Conservation (phyloP, 1,140 invertebrate genomes). For the Phenacoccus solenopsis region DNA sequence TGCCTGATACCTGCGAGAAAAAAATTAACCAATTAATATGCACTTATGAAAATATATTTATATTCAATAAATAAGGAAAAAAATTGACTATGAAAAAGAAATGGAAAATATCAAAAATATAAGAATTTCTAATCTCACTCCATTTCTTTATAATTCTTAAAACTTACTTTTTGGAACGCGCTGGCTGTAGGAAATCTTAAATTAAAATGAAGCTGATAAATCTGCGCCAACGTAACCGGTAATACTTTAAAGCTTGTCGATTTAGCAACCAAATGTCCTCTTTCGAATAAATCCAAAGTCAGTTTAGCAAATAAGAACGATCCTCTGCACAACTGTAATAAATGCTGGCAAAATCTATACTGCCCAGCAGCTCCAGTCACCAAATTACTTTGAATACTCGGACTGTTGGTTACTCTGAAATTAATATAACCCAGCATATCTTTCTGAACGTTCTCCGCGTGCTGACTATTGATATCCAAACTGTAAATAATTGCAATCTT, state of each 20-base stretch:
- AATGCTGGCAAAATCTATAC: slow-evolving; percentile 64
- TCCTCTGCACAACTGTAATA: slow-evolving; percentile 67
- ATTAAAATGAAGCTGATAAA: slow-evolving; percentile 89
- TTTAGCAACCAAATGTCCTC: slow-evolving; percentile 84
- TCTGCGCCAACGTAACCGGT: slow-evolving; percentile 80
- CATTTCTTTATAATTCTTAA: not conserved
- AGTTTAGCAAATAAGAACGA: slow-evolving; percentile 86
- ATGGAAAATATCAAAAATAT: not conserved
- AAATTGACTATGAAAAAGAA: slow-evolving; percentile 8
- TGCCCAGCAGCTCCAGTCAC: slow-evolving; percentile 42
- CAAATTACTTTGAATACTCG: slow-evolving; percentile 72
- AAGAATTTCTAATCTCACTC: not conserved
- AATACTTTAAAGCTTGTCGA: slow-evolving; percentile 85
- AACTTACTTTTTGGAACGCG: slow-evolving; percentile 70
- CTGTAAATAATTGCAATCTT: slow-evolving; percentile 26
- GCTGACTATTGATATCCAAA: slow-evolving; percentile 48
- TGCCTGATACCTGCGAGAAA: slow-evolving; percentile 37
- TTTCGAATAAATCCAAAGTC: slow-evolving; percentile 84
- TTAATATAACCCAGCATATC: slow-evolving; percentile 80
- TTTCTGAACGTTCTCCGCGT: slow-evolving; percentile 55
- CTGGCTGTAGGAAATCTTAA: slow-evolving; percentile 76
- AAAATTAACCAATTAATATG: not conserved
- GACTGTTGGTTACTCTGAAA: slow-evolving; percentile 60
- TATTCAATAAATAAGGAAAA: not conserved
- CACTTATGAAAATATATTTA: slow-evolving; percentile 6